Evolutionary conservation across 2,797 vertebrate genomes (phyloP).

Genomic region (Hydrophis major): DNA sequence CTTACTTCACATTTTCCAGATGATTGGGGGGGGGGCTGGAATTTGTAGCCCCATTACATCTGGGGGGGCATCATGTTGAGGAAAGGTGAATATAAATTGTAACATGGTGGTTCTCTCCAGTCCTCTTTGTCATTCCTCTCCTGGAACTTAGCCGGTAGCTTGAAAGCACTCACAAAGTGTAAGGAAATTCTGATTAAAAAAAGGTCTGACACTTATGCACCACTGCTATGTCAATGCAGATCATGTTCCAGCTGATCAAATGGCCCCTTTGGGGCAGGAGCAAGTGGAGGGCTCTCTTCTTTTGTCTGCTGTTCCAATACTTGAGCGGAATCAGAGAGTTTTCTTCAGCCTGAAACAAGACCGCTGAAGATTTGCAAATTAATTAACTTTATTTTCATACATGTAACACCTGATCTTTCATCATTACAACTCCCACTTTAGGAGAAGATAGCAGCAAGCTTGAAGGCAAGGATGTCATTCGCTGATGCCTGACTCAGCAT

Average conservation of each 20-base stretch:
- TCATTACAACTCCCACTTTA: background rate
- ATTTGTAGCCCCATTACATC: background rate
- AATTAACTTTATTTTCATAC: constrained; percentile 8
- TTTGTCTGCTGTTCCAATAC: constrained; percentile 52
- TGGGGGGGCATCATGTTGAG: background rate
- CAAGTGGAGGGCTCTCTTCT: constrained; percentile 61
- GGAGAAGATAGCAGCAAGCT: constrained; percentile 5
- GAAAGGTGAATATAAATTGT: background rate
- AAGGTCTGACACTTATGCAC: constrained; percentile 62
- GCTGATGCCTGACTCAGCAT: constrained; percentile 6
- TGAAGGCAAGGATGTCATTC: constrained; percentile 15
- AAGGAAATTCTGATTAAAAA: constrained; percentile 49
- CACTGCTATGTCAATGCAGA: constrained; percentile 66
- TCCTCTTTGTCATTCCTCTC: background rate
- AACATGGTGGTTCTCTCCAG: background rate
- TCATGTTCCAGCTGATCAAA: constrained; percentile 64
- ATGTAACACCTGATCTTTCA: background rate
- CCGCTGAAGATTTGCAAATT: constrained; percentile 10
- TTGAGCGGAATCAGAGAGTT: constrained; percentile 44
- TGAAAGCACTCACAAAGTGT: constrained; percentile 38
- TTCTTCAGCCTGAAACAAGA: background rate
- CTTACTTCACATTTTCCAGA: background rate
- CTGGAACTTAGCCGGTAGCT: background rate
- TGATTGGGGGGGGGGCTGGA: background rate
- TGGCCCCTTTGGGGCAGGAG: constrained; percentile 56